phyloP scores from a whole-genome alignment of 2,888 invertebrate genomes.

The Ichneumoninae sp. region DNA sequence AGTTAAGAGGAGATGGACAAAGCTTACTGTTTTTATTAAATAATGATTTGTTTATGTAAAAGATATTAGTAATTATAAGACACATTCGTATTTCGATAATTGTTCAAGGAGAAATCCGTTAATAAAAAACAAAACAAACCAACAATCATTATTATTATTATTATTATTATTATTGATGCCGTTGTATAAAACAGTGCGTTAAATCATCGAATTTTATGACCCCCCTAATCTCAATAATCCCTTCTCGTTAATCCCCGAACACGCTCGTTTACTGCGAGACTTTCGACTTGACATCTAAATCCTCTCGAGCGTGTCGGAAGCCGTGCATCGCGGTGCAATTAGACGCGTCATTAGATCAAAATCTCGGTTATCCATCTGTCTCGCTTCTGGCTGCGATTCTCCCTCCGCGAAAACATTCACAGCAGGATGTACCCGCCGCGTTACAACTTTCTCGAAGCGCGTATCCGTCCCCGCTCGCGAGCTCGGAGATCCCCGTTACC shows the following conservation, averaged over 20 bases:
- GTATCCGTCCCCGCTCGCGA: constrained; percentile 14
- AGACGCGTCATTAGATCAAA: constrained; percentile 67
- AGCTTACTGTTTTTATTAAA: no score
- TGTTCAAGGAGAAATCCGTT: no score
- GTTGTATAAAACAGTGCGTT: background rate
- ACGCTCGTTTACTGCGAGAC: constrained; percentile 50
- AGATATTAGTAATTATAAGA: no score
- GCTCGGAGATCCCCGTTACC: constrained; percentile 41
- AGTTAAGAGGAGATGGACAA: no score
- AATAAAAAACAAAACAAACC: no score
- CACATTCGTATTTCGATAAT: no score
- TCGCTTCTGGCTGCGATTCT: constrained; percentile 37
- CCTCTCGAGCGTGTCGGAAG: constrained; percentile 37
- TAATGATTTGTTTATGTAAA: no score
- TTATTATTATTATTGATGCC: background rate
- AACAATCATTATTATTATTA: background rate
- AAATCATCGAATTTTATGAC: constrained; percentile 34
- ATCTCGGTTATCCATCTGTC: constrained; percentile 57
- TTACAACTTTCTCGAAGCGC: background rate
- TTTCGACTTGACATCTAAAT: constrained; percentile 54
- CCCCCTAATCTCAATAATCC: constrained; percentile 52
- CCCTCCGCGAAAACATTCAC: constrained; percentile 32
- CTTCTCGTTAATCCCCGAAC: constrained; percentile 64
- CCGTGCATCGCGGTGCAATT: constrained; percentile 54
- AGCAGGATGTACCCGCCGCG: background rate